A percentile compares a stretch with the other conserved stretches of the same genome.
Conservation (phyloP, 2,797 vertebrate genomes). For the Spondyliosoma cantharus region DNA sequence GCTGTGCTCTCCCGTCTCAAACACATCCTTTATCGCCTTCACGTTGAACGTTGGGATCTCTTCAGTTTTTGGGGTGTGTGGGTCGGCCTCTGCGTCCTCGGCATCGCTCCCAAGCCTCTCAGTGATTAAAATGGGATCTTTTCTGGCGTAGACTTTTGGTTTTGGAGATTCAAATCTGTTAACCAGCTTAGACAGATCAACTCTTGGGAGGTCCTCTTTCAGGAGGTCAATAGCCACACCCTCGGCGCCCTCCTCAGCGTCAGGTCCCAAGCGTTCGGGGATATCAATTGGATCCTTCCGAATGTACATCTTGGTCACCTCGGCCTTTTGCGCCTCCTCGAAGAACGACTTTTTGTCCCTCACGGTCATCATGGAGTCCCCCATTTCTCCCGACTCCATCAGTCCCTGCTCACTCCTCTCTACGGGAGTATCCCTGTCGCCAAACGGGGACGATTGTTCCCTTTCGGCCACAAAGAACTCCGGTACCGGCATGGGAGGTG, state of each 20-base stretch:
- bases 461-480: conserved; percentile 79
- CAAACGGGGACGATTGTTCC: conserved; percentile 80
- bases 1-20: conserved; percentile 86
- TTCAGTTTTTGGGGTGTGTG: conserved; percentile 70
- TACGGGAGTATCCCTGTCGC: conserved; percentile 81
- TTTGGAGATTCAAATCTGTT: conserved; percentile 86
- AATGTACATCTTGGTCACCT: conserved; percentile 78
- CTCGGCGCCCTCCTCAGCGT: conserved; percentile 75
- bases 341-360: conserved; percentile 86
- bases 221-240: conserved; percentile 63
- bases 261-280: conserved; percentile 79
- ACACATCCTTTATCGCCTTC: conserved; percentile 86
- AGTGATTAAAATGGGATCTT: conserved; percentile 81
- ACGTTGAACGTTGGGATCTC: conserved; percentile 84
- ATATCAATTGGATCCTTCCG: conserved; percentile 87
- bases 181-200: conserved; percentile 82
- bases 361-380: conserved; percentile 85
- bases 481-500: conserved; percentile 69
- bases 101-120: conserved; percentile 84
- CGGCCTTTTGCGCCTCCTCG: conserved; percentile 86
- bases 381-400: conserved; percentile 74
- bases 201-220: conserved; percentile 83
- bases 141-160: conserved; percentile 79
- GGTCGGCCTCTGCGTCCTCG: conserved; percentile 79
- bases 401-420: conserved; percentile 46